Evolutionary conservation across 1,140 invertebrate genomes (phyloP), one percentile per base, ranked within the genome.

Genomic region (Drosophila auraria): DNA sequence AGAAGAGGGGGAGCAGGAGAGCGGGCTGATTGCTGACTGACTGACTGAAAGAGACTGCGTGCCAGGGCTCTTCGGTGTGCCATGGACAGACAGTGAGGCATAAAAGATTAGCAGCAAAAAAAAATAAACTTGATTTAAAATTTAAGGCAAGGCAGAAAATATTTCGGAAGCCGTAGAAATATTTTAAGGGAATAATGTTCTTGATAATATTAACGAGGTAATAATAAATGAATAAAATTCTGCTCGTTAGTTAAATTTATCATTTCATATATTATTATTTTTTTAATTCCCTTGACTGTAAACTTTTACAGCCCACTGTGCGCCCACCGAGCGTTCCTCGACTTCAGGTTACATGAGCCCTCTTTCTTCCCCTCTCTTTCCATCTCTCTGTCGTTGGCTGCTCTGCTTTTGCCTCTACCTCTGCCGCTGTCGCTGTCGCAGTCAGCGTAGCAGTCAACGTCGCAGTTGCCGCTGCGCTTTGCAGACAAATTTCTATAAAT

Each of bases 401-500:
- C 44, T 61, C 50, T 40, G 72, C 40, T 38, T 49, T 3, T 66
- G 36, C 47, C 20, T 15, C 27, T 30, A 50, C 33, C 17, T 27
- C 49, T 44, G 9, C 15, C 30, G 11, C 27, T n/a, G n/a, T n/a
- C n/a, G n/a, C n/a, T 47, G 63, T 38, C 27, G 17, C 54, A 30
- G 66, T 20, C 20, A 17, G 50, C 44, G 70, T 30, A 25, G 45
- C 33, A 36, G 60, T 63, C 61, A 23, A 15, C 61, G 33, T 44
- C 44, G n/a, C 58, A 47, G 77, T 36, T 38, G 54, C 49, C 51
- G 58, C 63, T 83, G 61, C 70, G 72, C 59, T 86, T 64, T 82
- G 80, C 87, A 90, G 86, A 90, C 86, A 90, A 86, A 90, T 90
- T 90, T 90, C 86, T 90, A 90, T 90, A 90, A 90, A 90, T 90